These are phyloP conservation scores for Eretmodus cyanostictus DNA, from an alignment of 2,113 vertebrate genomes.

Conservation along the genomic window DNA sequence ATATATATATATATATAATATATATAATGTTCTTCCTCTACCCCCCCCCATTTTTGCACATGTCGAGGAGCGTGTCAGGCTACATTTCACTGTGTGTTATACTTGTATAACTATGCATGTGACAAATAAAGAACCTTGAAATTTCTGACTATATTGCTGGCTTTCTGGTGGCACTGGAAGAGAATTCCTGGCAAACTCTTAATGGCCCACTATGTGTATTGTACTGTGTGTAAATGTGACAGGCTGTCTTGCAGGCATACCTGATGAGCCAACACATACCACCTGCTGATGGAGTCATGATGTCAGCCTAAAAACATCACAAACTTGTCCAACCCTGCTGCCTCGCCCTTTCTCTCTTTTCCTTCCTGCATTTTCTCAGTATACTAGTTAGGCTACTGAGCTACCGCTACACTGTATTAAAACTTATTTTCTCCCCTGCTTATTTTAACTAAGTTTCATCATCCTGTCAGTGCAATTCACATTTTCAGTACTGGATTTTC, in stretches of 20 bases:
- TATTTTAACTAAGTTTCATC: not conserved
- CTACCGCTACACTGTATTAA: not conserved
- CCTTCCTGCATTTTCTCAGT: not conserved
- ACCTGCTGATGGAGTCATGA: conserved; percentile 52
- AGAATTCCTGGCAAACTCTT: not conserved
- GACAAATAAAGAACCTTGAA: too few species aligned
- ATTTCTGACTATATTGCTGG: not conserved
- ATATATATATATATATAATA: too few species aligned
- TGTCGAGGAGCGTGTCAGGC: too few species aligned
- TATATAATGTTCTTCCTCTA: too few species aligned
- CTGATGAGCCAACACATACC: conserved; percentile 43
- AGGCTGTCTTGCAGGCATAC: conserved; percentile 18
- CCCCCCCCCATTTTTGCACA: too few species aligned
- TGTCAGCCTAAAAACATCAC: conserved; percentile 56
- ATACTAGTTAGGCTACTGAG: not conserved
- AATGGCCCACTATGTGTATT: not conserved
- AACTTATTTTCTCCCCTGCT: not conserved
- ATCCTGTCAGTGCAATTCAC: not conserved
- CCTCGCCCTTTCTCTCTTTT: conserved; percentile 19
- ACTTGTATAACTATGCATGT: too few species aligned
- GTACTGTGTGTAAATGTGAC: not conserved
- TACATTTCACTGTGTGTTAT: too few species aligned
- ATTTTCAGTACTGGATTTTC: conserved; percentile 7
- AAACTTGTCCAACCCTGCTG: conserved; percentile 52
- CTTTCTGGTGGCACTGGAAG: not conserved